These are phyloP conservation scores for Cryptus viduatorius DNA, from an alignment of 2,888 invertebrate species.

Conservation along the genomic window DNA sequence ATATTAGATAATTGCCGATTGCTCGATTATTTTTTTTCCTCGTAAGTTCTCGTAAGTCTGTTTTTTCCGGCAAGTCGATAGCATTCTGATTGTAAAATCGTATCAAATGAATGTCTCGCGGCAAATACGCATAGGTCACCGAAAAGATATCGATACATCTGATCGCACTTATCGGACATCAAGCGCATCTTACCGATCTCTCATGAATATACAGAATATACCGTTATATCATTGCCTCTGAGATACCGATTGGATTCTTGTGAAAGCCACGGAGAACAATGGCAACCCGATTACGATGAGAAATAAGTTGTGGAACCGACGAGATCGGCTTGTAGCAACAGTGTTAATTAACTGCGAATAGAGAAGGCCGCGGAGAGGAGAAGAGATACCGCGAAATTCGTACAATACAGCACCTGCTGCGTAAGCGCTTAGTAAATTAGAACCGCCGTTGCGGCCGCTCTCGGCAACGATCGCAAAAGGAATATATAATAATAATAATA, in stretches of 20 bases:
- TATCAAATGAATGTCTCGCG: not conserved
- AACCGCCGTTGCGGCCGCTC: conserved; percentile 29
- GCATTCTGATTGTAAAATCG: no score
- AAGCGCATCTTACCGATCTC: conserved; percentile 13
- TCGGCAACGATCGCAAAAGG: conserved; percentile 34
- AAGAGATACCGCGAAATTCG: conserved; percentile 23
- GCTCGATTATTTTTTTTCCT: no score
- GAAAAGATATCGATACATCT: conserved; percentile 6
- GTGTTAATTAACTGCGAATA: conserved; percentile 56
- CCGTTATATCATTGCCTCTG: conserved; percentile 35
- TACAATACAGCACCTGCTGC: conserved; percentile 42
- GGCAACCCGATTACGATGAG: conserved; percentile 32
- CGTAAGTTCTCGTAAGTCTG: no score
- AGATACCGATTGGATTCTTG: not conserved
- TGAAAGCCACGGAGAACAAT: conserved; percentile 44
- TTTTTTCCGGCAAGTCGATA: no score
- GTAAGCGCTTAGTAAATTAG: conserved; percentile 55
- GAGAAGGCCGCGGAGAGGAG: not conserved
- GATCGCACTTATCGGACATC: not conserved
- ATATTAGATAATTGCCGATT: no score
- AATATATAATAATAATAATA: no score
- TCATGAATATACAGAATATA: conserved; percentile 9
- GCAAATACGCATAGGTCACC: not conserved
- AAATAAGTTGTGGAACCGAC: conserved; percentile 29
- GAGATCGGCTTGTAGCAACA: not conserved